A percentile compares a stretch with the other conserved stretches of the same genome.
These are phyloP conservation scores for Mesoclemmys tuberculata DNA, from an alignment of 2,113 vertebrate genomes.

Conservation along the genomic window DNA sequence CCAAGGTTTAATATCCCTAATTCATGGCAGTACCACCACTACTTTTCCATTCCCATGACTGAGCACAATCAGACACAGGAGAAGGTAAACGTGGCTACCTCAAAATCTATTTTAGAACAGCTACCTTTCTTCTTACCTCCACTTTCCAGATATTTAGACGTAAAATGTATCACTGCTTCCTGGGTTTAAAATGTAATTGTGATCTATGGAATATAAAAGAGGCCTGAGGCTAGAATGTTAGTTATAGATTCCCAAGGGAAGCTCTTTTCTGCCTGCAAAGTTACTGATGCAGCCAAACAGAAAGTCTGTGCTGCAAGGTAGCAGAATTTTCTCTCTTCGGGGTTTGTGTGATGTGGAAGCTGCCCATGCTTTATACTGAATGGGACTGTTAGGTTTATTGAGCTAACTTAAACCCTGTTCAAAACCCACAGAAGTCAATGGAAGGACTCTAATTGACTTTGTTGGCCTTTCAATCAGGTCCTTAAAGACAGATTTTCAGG, in stretches of 20 bases:
- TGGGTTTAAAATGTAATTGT: conserved; percentile 23
- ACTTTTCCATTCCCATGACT: neutral
- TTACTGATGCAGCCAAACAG: conserved; percentile 47
- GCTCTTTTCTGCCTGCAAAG: conserved; percentile 36
- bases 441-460: conserved; percentile 44
- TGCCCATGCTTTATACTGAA: conserved; percentile 35
- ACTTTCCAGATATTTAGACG: conserved; percentile 16
- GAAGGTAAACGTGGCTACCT: conserved; percentile 24
- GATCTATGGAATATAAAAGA: conserved; percentile 49
- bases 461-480: neutral
- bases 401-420: conserved; percentile 41
- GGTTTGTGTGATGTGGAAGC: conserved; percentile 32
- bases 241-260: conserved; percentile 37
- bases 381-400: neutral
- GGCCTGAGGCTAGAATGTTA: conserved; percentile 51
- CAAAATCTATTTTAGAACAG: conserved; percentile 21
- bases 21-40: neutral
- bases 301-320: conserved; percentile 9
- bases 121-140: neutral
- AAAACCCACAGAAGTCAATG: conserved; percentile 35
- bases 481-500: neutral
- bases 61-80: neutral
- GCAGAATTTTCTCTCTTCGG: conserved; percentile 33
- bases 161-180: conserved; percentile 1
- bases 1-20: neutral